Base-by-base conservation (phyloP, 37 sponge, comb jelly and placozoan species). In the Eunapius fragilis region DNA sequence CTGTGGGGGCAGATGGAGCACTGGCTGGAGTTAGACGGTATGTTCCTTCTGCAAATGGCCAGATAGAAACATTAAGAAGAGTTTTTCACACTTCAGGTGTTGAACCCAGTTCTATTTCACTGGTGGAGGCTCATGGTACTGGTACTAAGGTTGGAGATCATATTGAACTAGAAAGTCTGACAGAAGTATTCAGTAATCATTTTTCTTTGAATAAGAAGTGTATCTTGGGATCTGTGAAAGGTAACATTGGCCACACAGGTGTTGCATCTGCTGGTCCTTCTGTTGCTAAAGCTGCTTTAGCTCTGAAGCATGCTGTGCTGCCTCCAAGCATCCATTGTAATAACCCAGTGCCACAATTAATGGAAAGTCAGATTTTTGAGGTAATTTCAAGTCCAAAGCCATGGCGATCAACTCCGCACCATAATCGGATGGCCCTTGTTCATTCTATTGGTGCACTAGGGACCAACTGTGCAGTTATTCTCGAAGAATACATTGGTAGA, bases 111-210 rank as follows among this genome's bases (percentile, higher is more conserved):
- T 75, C 76, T 25, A 75, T 75, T 13, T 31, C 36, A 27, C 35
- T 75, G n/a, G 76, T 75, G 9, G 76, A 75, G 19, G 76, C 76
- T 13, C 76, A 75, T 34, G 76, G 76, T 10, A 75, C 76, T 75
- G 76, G 76, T 7, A 75, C 76, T 7, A 35, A 7, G 11, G 32
- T 13, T 13, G 76, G 76, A 32, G 76, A 75, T 13, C 35, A 6
- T 32, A 13, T 75, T 75, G 76, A 75, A 34, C 35, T 75, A 3
- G 76, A 75, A 32, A 75, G 76, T 11, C 76, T 75, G 3, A 75
- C 25, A 10, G 26, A 3, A 32, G 37, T 34, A 6, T 75, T 75
- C 5, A 32, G 11, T 25, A 24, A 75, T 5, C 11, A 4, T n/a
- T n/a, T n/a, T n/a, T n/a, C n/a, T n/a, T n/a, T n/a, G 9, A 10